These are phyloP conservation scores for Pelodiscus sinensis DNA, from an alignment of 2,113 vertebrate species.

Conservation along the genomic window DNA sequence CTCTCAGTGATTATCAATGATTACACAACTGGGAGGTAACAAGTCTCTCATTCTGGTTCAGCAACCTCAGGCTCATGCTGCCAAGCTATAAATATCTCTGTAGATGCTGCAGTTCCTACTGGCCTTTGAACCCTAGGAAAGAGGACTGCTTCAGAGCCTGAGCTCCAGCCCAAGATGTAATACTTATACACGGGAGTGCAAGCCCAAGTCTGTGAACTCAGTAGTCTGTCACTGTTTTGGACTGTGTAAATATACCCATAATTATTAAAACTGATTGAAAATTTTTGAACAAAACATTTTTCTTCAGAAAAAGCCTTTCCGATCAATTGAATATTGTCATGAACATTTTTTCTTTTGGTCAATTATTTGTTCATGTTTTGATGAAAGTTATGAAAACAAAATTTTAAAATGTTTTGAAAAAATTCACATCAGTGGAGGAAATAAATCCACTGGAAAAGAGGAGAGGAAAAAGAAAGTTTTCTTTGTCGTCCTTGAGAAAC, in stretches of 20 bases:
- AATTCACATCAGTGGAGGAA: neutral
- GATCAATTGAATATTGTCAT: neutral
- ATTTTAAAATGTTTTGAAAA: neutral
- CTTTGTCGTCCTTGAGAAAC: fast-evolving
- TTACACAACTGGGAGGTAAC: neutral
- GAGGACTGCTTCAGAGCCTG: neutral
- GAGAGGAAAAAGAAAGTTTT: neutral
- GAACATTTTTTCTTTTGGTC: neutral
- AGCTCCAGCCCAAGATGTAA: neutral
- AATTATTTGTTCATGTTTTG: neutral
- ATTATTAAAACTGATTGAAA: neutral
- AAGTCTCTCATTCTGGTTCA: neutral
- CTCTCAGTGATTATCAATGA: neutral
- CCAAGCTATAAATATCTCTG: neutral
- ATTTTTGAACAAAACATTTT: neutral
- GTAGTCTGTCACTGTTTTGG: neutral
- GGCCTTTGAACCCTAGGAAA: neutral
- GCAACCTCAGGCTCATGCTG: neutral
- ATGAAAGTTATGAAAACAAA: fast-evolving
- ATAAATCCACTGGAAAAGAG: neutral
- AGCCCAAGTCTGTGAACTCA: neutral
- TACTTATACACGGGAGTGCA: neutral
- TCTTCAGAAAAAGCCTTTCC: neutral
- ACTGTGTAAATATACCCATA: neutral
- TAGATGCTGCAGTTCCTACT: neutral